Percentiles rank a stretch among this genome's conserved stretches.
Conservation (phyloP, 2,113 vertebrate genomes). For the Misgurnus anguillicaudatus region DNA sequence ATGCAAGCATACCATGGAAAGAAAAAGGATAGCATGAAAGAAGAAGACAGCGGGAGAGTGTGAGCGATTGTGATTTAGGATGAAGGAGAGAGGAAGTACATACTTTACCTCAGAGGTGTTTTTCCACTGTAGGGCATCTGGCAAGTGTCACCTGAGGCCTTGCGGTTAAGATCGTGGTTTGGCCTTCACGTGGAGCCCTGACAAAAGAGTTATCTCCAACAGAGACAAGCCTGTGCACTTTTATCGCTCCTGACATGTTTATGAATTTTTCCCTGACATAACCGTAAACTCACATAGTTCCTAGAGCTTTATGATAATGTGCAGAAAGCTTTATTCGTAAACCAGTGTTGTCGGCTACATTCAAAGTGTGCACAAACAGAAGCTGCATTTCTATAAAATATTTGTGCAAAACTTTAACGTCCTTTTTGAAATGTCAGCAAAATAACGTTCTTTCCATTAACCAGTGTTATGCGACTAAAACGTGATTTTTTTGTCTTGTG, state of each 20-base stretch:
- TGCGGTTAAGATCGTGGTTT: constrained; percentile 26
- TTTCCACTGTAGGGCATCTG: constrained; percentile 36
- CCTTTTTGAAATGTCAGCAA: too few relatives aligned
- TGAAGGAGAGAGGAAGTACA: constrained; percentile 48
- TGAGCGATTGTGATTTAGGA: constrained; percentile 6
- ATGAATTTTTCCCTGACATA: constrained; percentile 43
- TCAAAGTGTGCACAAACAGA: background rate
- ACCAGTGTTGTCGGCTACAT: background rate
- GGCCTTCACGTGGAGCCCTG: constrained; percentile 24
- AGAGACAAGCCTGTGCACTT: constrained; percentile 42
- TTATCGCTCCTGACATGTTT: constrained; percentile 51
- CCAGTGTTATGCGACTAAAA: too few relatives aligned
- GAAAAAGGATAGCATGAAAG: background rate
- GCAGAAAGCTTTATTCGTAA: constrained; percentile 27
- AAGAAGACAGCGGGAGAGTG: background rate
- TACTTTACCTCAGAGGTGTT: constrained; percentile 41
- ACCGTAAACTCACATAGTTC: constrained; percentile 38
- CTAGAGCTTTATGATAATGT: constrained; percentile 23
- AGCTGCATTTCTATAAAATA: too few relatives aligned
- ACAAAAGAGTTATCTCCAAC: constrained; percentile 36
- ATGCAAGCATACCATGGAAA: background rate
- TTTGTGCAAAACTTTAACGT: too few relatives aligned
- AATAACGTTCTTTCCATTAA: too few relatives aligned
- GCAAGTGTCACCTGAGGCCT: constrained; percentile 50
- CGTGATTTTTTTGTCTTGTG: too few relatives aligned